Percentiles rank a stretch among this genome's conserved stretches.
These are phyloP conservation scores for Diabrotica balteata DNA, from an alignment of 2,888 invertebrate genomes.

Conservation along the genomic window DNA sequence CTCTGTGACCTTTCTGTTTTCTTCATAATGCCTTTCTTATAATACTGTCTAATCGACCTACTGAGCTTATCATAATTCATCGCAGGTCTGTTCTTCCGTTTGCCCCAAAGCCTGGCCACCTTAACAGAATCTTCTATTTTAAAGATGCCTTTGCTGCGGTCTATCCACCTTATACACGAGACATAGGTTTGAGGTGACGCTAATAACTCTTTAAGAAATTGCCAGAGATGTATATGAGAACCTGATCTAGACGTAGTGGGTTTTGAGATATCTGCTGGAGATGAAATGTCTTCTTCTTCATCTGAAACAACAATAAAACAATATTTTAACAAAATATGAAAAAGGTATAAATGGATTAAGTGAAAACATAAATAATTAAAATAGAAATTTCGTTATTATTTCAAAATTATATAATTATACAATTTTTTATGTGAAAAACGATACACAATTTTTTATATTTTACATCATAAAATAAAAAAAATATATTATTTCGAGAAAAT, in stretches of 20 bases:
- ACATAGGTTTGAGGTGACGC: slow-evolving; percentile 88
- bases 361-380: no score
- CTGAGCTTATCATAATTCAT: slow-evolving; percentile 99
- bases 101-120: slow-evolving; percentile 98
- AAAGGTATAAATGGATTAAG: no score
- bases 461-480: no score
- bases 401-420: no score
- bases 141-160: slow-evolving; percentile 93
- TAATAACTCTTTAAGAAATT: slow-evolving; percentile 95
- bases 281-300: slow-evolving; percentile 61
- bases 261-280: slow-evolving; percentile 48
- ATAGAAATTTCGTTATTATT: no score
- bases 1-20: slow-evolving; percentile 98
- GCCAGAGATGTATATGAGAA: slow-evolving; percentile 97
- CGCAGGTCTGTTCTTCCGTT: slow-evolving; percentile 95
- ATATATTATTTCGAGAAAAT: no score
- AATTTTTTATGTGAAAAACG: no score
- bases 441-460: no score
- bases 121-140: slow-evolving; percentile 98
- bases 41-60: slow-evolving; percentile 96
- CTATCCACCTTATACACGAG: slow-evolving; percentile 96
- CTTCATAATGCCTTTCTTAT: slow-evolving; percentile 99
- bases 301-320: slow-evolving; percentile 37
- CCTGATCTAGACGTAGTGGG: slow-evolving; percentile 63
- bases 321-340: no score